phyloP scores from a whole-genome alignment of 92 coral and sea anemone genomes.

The Galaxea fascicularis region DNA sequence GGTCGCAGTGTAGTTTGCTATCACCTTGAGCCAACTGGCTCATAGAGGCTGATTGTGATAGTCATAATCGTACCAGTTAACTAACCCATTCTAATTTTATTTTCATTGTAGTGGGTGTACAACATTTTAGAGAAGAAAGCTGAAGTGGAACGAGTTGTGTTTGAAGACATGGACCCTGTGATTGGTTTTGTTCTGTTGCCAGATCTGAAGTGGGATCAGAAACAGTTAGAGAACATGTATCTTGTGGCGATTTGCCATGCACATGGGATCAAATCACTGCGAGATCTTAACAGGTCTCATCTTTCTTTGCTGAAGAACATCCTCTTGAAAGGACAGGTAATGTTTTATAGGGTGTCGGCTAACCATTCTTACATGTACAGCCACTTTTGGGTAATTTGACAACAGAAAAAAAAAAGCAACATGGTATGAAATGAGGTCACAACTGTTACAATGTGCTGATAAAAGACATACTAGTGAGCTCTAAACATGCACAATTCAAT shows the following conservation, averaged over 20 bases:
- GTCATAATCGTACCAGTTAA: too few relatives aligned
- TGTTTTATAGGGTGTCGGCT: background rate
- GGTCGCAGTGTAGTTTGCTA: too few relatives aligned
- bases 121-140: slow-evolving; percentile 96
- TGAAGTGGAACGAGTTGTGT: slow-evolving; percentile 87
- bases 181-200: slow-evolving; percentile 94
- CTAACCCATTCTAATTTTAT: background rate
- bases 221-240: slow-evolving; percentile 88
- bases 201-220: slow-evolving; percentile 96
- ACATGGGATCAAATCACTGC: slow-evolving; percentile 82
- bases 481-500: too few relatives aligned
- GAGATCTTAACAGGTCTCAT: slow-evolving; percentile 77
- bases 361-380: background rate
- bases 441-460: too few relatives aligned
- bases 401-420: too few relatives aligned
- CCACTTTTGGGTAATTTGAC: background rate
- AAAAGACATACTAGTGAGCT: too few relatives aligned
- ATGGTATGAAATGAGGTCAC: too few relatives aligned
- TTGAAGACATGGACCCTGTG: slow-evolving; percentile 86
- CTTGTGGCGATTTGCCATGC: slow-evolving; percentile 87
- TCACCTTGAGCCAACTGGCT: too few relatives aligned
- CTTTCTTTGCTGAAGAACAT: slow-evolving; percentile 89
- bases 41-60: too few relatives aligned
- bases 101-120: slow-evolving; percentile 89
- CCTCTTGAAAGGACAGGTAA: slow-evolving; percentile 85